Conservation (phyloP, 2,113 vertebrate genomes). For the Pelobates fuscus region DNA sequence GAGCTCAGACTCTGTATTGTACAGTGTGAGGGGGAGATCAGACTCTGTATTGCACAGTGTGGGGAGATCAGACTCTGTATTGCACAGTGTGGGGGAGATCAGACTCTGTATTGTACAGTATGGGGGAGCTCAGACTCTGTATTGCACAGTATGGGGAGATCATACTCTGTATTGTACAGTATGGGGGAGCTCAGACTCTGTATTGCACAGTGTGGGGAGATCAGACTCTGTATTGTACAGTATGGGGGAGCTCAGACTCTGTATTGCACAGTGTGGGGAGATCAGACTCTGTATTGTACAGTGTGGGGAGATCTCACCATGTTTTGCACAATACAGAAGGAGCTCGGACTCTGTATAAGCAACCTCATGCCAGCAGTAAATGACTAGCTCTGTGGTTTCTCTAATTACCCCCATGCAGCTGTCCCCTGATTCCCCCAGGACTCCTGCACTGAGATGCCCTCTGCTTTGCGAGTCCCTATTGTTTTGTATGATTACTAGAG, state of each 20-base stretch:
- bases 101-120: too few species aligned
- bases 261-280: background rate
- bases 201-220: too few species aligned
- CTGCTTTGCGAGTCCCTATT: slow-evolving; percentile 30
- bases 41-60: background rate
- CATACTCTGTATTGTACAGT: too few species aligned
- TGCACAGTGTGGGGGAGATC: too few species aligned
- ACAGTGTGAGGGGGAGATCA: background rate
- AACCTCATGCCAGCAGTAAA: background rate
- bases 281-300: background rate
- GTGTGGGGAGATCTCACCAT: background rate
- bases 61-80: too few species aligned
- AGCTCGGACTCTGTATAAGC: background rate
- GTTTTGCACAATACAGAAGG: background rate
- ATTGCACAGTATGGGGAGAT: too few species aligned
- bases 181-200: too few species aligned
- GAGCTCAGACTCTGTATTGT: background rate
- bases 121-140: too few species aligned
- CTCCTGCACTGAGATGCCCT: slow-evolving; percentile 38
- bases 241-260: background rate
- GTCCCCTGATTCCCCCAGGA: slow-evolving; percentile 35
- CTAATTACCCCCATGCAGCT: slow-evolving; percentile 33
- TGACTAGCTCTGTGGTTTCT: background rate
- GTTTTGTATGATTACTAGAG: slow-evolving; percentile 11
- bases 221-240: background rate